Base-by-base conservation (phyloP, 2,797 vertebrate genomes). In the Morus bassanus region DNA sequence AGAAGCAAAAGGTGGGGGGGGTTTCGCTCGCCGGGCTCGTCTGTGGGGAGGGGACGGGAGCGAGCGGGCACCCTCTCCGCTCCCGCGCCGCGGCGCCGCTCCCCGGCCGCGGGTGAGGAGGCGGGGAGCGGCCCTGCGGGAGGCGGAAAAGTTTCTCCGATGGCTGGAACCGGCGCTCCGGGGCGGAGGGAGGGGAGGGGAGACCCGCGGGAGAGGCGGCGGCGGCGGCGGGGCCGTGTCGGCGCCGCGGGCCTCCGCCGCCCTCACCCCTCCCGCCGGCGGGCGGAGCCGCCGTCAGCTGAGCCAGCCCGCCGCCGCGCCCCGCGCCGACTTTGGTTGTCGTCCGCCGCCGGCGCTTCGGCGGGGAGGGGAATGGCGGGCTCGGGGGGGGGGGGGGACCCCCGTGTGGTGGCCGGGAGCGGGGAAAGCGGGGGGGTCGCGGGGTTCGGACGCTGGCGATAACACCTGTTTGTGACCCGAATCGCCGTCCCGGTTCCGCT, bases 211-310 rank as follows among this genome's bases (percentile, higher is more conserved):
- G 8, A 6, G 4, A 22, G n/a, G n/a, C n/a, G n/a, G n/a, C n/a
- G 8, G 17, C 25, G 35, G 43, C 46, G 30, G 46, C 50, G 13
- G 30, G 13, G 24, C 90, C 64, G 93, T 94, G 94, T 88, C 90
- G 81, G 88, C 73, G 18, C 15, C 7, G 10, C 19, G 13, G 19
- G 11, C 27, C 56, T 7, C 39, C 45, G 22, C 89, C 70, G 4
- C 53, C 81, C 63, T 50, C 78, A 5, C 76, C 85, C 68, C 19
- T 25, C 85, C 7, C 24, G 70, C 54, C 77, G 91, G 89, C 56
- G 93, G 70, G 89, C 67, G 41, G 77, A 69, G 91, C 92, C 65
- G 81, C 82, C 45, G 92, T 97, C 97, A 95, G 93, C 93, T 94
- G 96, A 43, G 76, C 73, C 88, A 16, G 80, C 56, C 37, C 80